Evolutionary conservation across 2,113 vertebrate genomes (phyloP), one percentile per base, ranked within the genome.

Genomic region (Oostethus manadensis): DNA sequence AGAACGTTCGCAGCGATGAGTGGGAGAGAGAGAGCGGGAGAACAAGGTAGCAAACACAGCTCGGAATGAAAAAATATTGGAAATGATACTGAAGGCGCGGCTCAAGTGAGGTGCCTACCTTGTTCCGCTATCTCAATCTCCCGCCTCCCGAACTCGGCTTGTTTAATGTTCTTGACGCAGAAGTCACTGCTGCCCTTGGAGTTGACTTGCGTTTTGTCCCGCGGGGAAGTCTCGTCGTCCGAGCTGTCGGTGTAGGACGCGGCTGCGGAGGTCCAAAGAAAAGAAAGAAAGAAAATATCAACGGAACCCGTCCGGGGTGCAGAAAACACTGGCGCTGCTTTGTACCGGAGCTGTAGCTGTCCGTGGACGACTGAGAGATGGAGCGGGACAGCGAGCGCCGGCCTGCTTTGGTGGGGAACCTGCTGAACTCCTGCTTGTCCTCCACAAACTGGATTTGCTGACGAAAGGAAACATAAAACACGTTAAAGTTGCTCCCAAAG

Each of bases 81-180:
- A 46, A 48, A 42, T 13, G 10, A 17, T 17, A 51, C 35, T 13
- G 9, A 17, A 48, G 3, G 20, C 22, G 42, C 42, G 14, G 22
- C 40, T 46, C 7, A 18, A 23, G 14, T 4, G 21, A 43, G 18
- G 16, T 47, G 26, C 38, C 48, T 11, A 97, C 95, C 95, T 92
- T 98, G 95, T 51, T 94, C 94, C 0, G 95, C 95, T 0, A 98
- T 98, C 89, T 98, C 95, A 10, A 98, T 96, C 84, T 98, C 95
- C 47, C 95, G 91, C 54, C 95, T 88, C 56, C 95, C 95, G 20
- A 98, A 98, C 77, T 98, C 95, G 0, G 92, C 92, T 85, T 97
- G 95, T 62, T 97, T 98, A 83, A 98, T 94, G 84, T 93, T 97
- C 91, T 97, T 98, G 78, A 98, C 94, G 4, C 95, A 98, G 89